phyloP scores from a whole-genome alignment of 2,797 vertebrate genomes.

The Pangasius macronema region DNA sequence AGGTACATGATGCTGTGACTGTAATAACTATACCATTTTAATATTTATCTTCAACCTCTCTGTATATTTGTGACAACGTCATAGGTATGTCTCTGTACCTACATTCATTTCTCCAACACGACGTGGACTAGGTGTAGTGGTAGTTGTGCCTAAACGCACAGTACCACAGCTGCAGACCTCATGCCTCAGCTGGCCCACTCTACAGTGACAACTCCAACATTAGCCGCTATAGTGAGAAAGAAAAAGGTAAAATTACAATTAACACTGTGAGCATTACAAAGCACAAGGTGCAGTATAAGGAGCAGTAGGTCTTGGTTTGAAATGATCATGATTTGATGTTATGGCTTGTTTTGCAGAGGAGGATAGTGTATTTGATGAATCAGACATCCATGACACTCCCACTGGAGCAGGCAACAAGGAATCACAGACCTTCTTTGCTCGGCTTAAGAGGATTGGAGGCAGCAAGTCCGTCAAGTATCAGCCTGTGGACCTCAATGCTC shows the following conservation, averaged over 20 bases:
- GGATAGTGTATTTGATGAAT: conserved; percentile 99
- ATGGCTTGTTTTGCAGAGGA: conserved; percentile 79
- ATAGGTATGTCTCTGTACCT: no score
- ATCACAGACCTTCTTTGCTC: conserved; percentile 98
- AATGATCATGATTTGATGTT: not conserved
- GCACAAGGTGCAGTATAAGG: not conserved
- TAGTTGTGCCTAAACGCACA: conserved; percentile 98
- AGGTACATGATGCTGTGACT: not conserved
- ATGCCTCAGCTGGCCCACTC: conserved; percentile 91
- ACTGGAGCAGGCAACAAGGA: conserved; percentile 96
- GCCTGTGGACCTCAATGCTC: conserved; percentile 95
- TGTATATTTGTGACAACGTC: not conserved
- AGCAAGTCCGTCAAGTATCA: conserved; percentile 99
- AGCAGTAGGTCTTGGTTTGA: not conserved
- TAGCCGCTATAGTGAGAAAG: conserved; percentile 98
- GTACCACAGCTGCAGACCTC: conserved; percentile 98
- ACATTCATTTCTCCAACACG: no score
- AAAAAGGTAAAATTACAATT: conserved; percentile 82
- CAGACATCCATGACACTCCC: conserved; percentile 97
- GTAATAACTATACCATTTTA: not conserved
- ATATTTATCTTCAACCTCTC: not conserved
- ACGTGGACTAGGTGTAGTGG: no score
- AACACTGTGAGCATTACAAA: not conserved
- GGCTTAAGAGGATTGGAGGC: conserved; percentile 97
- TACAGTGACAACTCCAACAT: conserved; percentile 99